phyloP scores from a whole-genome alignment of 2,888 invertebrate genomes.

The Periphyllus acericola region DNA sequence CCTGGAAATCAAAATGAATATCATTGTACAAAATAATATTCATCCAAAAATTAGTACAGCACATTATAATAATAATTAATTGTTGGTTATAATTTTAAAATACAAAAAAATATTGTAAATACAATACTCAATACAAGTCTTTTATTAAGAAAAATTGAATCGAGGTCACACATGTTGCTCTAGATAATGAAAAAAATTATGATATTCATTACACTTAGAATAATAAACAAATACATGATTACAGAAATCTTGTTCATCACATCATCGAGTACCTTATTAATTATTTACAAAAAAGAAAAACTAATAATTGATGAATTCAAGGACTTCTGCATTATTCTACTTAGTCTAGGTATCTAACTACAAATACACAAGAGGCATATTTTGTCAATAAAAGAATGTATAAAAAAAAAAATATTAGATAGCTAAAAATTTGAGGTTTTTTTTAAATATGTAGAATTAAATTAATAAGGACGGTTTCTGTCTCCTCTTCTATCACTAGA shows the following conservation, averaged over 20 bases:
- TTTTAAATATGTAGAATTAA: not conserved
- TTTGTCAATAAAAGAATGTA: constrained; percentile 53
- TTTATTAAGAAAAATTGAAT: constrained; percentile 47
- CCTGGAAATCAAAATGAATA: no score
- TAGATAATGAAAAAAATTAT: constrained; percentile 16
- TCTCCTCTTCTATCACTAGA: constrained; percentile 65
- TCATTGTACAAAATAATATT: no score
- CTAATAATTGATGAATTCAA: constrained; percentile 43
- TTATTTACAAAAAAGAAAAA: constrained; percentile 57
- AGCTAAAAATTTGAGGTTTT: constrained; percentile 40
- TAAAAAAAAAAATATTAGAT: constrained; percentile 48
- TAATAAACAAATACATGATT: constrained; percentile 38
- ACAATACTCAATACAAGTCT: constrained; percentile 36
- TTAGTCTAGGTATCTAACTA: constrained; percentile 48
- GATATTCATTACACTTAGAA: constrained; percentile 13
- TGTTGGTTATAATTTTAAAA: constrained; percentile 39
- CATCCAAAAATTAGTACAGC: not conserved
- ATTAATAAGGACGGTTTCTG: constrained; percentile 66
- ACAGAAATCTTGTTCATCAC: constrained; percentile 55
- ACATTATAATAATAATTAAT: not conserved
- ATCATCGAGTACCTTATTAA: constrained; percentile 43
- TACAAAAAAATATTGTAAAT: constrained; percentile 26
- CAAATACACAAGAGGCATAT: constrained; percentile 42
- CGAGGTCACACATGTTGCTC: constrained; percentile 11
- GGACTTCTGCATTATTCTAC: constrained; percentile 27